Percentiles rank a stretch among this genome's conserved stretches.
Conservation (phyloP, 1,140 invertebrate genomes). For the Heliconius himera region DNA sequence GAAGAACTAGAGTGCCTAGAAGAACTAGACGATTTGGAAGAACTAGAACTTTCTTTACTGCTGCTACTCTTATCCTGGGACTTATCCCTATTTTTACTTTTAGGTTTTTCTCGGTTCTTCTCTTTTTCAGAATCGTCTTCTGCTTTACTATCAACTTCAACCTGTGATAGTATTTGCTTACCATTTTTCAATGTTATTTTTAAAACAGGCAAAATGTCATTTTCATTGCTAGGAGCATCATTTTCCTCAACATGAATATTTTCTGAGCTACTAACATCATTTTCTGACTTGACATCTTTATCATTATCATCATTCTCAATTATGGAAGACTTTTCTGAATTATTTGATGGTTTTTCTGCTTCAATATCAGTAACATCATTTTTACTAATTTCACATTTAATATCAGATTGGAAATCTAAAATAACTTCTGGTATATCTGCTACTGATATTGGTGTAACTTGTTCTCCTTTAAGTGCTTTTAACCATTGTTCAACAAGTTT, state of each 20-base stretch:
- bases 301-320: slow-evolving; percentile 50
- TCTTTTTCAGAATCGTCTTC: slow-evolving; percentile 65
- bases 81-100: slow-evolving; percentile 70
- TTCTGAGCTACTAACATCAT: slow-evolving; percentile 21
- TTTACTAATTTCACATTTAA: slow-evolving; percentile 40
- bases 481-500: slow-evolving; percentile 95
- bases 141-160: slow-evolving; percentile 78
- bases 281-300: slow-evolving; percentile 40
- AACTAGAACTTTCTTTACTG: slow-evolving; percentile 62
- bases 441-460: slow-evolving; percentile 65
- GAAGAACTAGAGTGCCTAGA: slow-evolving; percentile 71
- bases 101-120: slow-evolving; percentile 72
- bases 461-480: slow-evolving; percentile 89
- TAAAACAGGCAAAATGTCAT: slow-evolving; percentile 71
- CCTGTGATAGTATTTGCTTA: slow-evolving; percentile 87
- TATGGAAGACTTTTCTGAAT: slow-evolving; percentile 39
- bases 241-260: slow-evolving; percentile 32
- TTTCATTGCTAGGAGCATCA: slow-evolving; percentile 71
- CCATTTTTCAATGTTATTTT: slow-evolving; percentile 89
- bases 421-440: slow-evolving; percentile 69
- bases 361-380: slow-evolving; percentile 39
- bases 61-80: slow-evolving; percentile 64
- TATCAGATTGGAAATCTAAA: slow-evolving; percentile 51
- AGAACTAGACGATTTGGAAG: slow-evolving; percentile 81
- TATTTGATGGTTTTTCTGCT: slow-evolving; percentile 24